Evolutionary conservation across 2,797 vertebrate species (phyloP).

Genomic region (Manis crassicaudata): DNA sequence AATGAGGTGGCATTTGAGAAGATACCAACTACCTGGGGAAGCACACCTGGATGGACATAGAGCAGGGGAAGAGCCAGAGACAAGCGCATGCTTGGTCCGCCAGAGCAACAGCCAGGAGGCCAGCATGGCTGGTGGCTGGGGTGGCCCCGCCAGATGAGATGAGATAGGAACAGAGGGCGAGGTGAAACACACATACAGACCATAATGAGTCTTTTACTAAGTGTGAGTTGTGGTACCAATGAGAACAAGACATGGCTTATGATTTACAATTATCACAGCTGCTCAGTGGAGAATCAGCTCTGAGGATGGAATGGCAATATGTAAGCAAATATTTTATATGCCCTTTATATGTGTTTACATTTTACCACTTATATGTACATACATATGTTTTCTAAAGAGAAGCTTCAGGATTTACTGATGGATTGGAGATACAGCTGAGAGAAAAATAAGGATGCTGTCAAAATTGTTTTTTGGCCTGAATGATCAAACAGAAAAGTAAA

Average conservation of each 20-base stretch:
- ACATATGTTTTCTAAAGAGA: background rate
- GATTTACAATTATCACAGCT: background rate
- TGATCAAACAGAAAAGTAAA: background rate
- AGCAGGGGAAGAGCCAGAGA: too few species aligned
- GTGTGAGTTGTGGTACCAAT: background rate
- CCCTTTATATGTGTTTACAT: too few species aligned
- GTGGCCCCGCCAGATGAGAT: too few species aligned
- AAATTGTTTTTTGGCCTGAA: background rate
- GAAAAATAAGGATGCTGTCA: background rate
- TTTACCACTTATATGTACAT: background rate
- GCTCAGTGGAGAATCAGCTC: background rate
- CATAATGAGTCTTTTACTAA: background rate
- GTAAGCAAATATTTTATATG: background rate
- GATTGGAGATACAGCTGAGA: background rate
- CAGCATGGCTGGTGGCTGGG: background rate
- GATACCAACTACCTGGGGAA: background rate
- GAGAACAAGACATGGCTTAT: background rate
- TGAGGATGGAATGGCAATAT: background rate
- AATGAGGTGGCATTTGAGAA: background rate
- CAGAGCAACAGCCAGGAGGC: background rate
- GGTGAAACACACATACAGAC: background rate
- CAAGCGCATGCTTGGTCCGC: fast-evolving
- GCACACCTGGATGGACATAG: background rate
- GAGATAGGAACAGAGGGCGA: background rate
- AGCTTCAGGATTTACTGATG: background rate